Base-by-base conservation (phyloP, 1,140 invertebrate genomes). In the Charaxes varanes region DNA sequence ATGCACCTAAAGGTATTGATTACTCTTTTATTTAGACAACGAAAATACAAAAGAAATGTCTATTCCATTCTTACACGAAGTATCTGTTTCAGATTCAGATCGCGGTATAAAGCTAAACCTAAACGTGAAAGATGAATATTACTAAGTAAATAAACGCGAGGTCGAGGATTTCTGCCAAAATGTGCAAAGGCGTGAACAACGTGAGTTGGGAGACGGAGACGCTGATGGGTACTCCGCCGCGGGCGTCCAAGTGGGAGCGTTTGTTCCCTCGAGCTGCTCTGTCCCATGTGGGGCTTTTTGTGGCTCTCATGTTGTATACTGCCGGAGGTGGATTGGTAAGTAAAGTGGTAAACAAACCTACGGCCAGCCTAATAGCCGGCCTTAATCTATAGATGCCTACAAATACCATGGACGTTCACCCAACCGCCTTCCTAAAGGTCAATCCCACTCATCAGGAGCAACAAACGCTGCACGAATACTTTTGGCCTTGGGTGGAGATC, bases 271-370 rank as follows among this genome's bases (percentile, higher is more conserved):
- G 90, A 66, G 84, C 87, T 8, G 87, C 88, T 5, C 59, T 90
- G 19, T 88, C 90, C 36, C 91, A 92, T 51, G 74, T 91, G 10
- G 91, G 91, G 10, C 70, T 93, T 24, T 82, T 93, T 37, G 79
- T 92, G 8, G 88, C 89, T 0, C 78, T 93, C 6, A 92, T 91
- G 85, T 65, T 90, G 15, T 93, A 93, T 54, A 93, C 91, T 1
- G 88, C 86, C 15, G 86, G 90, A 24, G 92, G 92, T 38, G 92
- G 91, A 56, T 71, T 91, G 87, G 92, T 93, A 85, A 89, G 88
- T 85, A 37, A 3, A 12, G 11, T 28, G 3, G 0, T 15, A 15
- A n/a, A n/a, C n/a, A n/a, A n/a, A n/a, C n/a, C n/a, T n/a, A n/a
- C n/a, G n/a, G n/a, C n/a, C n/a, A n/a, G n/a, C n/a, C n/a, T n/a